Conservation (phyloP, 2,888 invertebrate genomes). For the Coelogynopora nodosa region DNA sequence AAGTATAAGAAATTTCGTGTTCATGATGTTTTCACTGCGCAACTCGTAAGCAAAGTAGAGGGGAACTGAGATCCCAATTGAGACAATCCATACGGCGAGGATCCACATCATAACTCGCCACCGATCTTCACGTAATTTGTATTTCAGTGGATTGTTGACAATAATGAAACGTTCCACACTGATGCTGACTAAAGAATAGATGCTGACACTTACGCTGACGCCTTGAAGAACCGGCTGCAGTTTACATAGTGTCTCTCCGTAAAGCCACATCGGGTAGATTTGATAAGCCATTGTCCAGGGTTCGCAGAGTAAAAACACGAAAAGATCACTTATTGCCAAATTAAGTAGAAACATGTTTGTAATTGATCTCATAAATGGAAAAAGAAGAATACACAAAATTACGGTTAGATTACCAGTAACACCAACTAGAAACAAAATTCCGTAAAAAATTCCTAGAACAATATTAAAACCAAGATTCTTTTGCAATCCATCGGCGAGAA, state of each 20-base stretch:
- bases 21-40: neutral
- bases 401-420: constrained; percentile 20
- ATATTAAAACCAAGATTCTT: neutral
- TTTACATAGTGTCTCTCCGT: constrained; percentile 7
- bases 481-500: neutral
- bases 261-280: constrained; percentile 15
- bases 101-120: neutral
- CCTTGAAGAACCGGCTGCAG: neutral
- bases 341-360: constrained; percentile 37
- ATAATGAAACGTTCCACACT: neutral
- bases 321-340: constrained; percentile 29
- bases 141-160: neutral
- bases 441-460: neutral
- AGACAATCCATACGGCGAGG: neutral
- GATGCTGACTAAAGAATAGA: neutral
- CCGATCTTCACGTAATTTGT: neutral
- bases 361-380: constrained; percentile 27
- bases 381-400: constrained; percentile 33
- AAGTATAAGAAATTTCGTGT: neutral
- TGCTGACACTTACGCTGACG: neutral
- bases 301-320: constrained; percentile 26
- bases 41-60: neutral
- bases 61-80: neutral
- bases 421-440: neutral
- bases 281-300: constrained; percentile 20